Percentiles rank a stretch among this genome's conserved stretches.
Conservation (phyloP, 2,113 vertebrate species). For the Gambusia affinis region DNA sequence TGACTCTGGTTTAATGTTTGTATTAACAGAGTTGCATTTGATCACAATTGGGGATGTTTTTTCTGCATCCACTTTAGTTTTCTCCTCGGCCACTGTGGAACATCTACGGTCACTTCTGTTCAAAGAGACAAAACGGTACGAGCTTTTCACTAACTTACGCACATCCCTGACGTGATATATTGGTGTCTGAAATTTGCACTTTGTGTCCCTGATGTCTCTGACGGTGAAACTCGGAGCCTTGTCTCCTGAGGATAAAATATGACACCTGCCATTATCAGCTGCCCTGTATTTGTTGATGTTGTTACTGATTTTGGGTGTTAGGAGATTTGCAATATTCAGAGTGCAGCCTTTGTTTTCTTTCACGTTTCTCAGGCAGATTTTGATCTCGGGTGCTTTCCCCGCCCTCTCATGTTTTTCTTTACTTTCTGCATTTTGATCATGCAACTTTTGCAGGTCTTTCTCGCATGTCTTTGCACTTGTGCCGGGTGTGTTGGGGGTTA, state of each 20-base stretch:
- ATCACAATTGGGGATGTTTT: slow-evolving; percentile 89
- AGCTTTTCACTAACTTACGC: slow-evolving; percentile 93
- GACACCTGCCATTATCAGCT: slow-evolving; percentile 73
- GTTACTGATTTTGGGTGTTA: slow-evolving; percentile 87
- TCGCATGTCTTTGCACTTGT: slow-evolving; percentile 30
- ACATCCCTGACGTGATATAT: slow-evolving; percentile 96
- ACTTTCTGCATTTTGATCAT: slow-evolving; percentile 10
- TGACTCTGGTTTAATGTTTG: slow-evolving; percentile 52
- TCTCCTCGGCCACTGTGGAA: slow-evolving; percentile 73
- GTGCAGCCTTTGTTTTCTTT: slow-evolving; percentile 83
- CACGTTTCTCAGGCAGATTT: slow-evolving; percentile 88
- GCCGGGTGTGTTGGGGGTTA: slow-evolving; percentile 16
- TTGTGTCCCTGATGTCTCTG: slow-evolving; percentile 89
- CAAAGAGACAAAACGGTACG: slow-evolving; percentile 84
- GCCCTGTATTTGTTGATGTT: slow-evolving; percentile 67
- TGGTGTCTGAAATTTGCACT: slow-evolving; percentile 85
- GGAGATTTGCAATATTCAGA: slow-evolving; percentile 89
- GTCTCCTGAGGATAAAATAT: slow-evolving; percentile 72
- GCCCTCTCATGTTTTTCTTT: slow-evolving; percentile 45
- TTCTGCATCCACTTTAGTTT: slow-evolving; percentile 74
- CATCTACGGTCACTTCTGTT: slow-evolving; percentile 81
- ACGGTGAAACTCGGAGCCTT: slow-evolving; percentile 92
- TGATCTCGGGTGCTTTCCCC: slow-evolving; percentile 87
- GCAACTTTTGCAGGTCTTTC: slow-evolving; percentile 38
- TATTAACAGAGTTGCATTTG: slow-evolving; percentile 91